A percentile compares a stretch with the other conserved stretches of the same genome.
Evolutionary conservation across 2,888 invertebrate species (phyloP).

Genomic region (Leptinotarsa peninsularis): DNA sequence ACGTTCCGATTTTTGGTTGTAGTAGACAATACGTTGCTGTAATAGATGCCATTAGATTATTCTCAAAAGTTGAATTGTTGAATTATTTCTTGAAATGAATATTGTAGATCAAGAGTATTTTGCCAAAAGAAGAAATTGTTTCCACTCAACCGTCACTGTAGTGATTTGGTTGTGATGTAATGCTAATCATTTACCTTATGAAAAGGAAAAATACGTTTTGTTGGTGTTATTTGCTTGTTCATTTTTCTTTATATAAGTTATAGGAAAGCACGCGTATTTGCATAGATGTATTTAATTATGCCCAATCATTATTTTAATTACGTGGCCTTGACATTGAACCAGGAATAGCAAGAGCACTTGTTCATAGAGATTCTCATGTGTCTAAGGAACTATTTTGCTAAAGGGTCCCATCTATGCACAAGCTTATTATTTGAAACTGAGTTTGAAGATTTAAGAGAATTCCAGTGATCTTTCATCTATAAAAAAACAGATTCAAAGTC

Average conservation of each 20-base stretch:
- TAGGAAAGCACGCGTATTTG: not conserved
- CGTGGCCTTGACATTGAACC: constrained; percentile 52
- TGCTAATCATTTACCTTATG: not conserved
- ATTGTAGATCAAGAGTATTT: not conserved
- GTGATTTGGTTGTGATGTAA: constrained; percentile 13
- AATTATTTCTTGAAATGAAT: not conserved
- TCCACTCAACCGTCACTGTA: not conserved
- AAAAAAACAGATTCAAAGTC: too few species aligned
- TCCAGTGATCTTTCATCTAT: too few species aligned
- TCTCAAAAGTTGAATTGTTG: too few species aligned
- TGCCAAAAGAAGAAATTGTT: not conserved
- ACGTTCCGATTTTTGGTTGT: not conserved
- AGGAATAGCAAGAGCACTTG: constrained; percentile 26
- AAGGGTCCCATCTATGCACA: not conserved
- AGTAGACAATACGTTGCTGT: too few species aligned
- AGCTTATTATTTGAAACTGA: not conserved
- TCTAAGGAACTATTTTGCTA: not conserved
- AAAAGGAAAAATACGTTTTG: not conserved
- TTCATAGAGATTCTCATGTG: constrained; percentile 1
- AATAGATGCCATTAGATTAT: too few species aligned
- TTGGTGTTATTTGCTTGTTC: not conserved
- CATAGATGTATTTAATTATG: constrained; percentile 10
- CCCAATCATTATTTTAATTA: constrained; percentile 22
- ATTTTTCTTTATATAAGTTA: not conserved
- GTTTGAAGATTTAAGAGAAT: not conserved